Percentiles rank a stretch among this genome's conserved stretches.
These are phyloP conservation scores for Scelioninae gen. 1 DNA, from an alignment of 2,888 invertebrate genomes.

Conservation along the genomic window DNA sequence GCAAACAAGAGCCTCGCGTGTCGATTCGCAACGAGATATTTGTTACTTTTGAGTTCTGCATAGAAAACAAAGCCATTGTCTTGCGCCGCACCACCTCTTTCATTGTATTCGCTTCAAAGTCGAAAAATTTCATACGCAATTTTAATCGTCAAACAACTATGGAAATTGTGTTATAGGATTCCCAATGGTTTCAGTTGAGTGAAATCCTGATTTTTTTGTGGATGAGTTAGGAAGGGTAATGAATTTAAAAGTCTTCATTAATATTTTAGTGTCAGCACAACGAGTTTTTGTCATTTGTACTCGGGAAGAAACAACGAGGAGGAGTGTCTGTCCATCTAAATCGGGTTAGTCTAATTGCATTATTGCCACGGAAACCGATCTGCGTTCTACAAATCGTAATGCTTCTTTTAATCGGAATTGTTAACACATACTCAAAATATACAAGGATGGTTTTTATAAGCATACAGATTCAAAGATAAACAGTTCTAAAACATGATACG, in stretches of 20 bases:
- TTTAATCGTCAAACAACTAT: no score
- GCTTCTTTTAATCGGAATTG: conserved; percentile 32
- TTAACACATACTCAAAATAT: conserved; percentile 12
- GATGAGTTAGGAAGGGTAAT: conserved; percentile 11
- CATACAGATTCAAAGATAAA: no score
- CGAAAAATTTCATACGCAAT: no score
- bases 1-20: conserved; percentile 81
- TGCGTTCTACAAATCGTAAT: conserved; percentile 24
- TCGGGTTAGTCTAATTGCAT: conserved; percentile 67
- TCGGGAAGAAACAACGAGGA: conserved; percentile 69
- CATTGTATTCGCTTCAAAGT: no score
- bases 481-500: no score
- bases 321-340: conserved; percentile 66
- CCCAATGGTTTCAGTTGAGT: background rate
- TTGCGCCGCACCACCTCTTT: conserved; percentile 59
- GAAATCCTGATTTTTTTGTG: background rate
- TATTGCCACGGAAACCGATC: conserved; percentile 46
- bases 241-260: conserved; percentile 74
- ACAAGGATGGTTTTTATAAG: background rate
- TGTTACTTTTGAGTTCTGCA: conserved; percentile 82
- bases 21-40: conserved; percentile 83
- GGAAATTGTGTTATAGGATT: no score
- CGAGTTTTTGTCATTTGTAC: conserved; percentile 80
- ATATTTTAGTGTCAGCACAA: conserved; percentile 80
- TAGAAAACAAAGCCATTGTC: conserved; percentile 83